Evolutionary conservation across 1,140 invertebrate species (phyloP).

Genomic region (Zaprionus gabonicus): DNA sequence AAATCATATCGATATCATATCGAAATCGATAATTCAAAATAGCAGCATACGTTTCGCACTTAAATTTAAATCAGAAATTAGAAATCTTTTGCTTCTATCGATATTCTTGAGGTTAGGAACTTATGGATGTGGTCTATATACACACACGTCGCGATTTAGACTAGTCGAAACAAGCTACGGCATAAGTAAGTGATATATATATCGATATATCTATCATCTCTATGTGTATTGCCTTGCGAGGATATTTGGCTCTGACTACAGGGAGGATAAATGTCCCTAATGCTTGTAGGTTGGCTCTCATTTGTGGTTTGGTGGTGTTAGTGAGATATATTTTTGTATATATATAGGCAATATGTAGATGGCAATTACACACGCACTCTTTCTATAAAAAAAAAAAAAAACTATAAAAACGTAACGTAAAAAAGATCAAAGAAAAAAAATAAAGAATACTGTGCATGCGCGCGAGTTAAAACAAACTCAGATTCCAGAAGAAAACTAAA

Average conservation of each 20-base stretch:
- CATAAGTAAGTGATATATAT: slow-evolving; percentile 11
- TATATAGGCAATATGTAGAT: slow-evolving; percentile 25
- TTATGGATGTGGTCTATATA: slow-evolving; percentile 4
- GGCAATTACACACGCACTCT: slow-evolving; percentile 34
- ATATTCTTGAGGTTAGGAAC: slow-evolving; percentile 10
- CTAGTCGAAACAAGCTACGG: slow-evolving; percentile 26
- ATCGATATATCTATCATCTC: background rate
- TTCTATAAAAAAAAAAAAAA: slow-evolving; percentile 50
- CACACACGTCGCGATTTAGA: slow-evolving; percentile 16
- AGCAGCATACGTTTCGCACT: slow-evolving; percentile 8
- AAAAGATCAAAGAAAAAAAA: slow-evolving; percentile 18
- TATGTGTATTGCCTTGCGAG: slow-evolving; percentile 46
- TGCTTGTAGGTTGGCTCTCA: background rate
- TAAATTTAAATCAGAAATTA: slow-evolving; percentile 26
- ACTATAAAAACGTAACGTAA: slow-evolving; percentile 18
- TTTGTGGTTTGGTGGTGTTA: slow-evolving; percentile 44
- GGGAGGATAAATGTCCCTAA: slow-evolving; percentile 23
- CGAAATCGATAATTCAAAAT: slow-evolving; percentile 1
- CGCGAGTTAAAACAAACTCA: slow-evolving; percentile 44
- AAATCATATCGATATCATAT: slow-evolving; percentile 5
- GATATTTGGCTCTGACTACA: slow-evolving; percentile 54
- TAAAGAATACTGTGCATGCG: slow-evolving; percentile 70
- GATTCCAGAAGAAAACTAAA: slow-evolving; percentile 34
- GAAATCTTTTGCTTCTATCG: background rate
- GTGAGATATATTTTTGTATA: slow-evolving; percentile 23